Evolutionary conservation across 2,888 invertebrate species (phyloP).

Genomic region (Drosophila falleni): DNA sequence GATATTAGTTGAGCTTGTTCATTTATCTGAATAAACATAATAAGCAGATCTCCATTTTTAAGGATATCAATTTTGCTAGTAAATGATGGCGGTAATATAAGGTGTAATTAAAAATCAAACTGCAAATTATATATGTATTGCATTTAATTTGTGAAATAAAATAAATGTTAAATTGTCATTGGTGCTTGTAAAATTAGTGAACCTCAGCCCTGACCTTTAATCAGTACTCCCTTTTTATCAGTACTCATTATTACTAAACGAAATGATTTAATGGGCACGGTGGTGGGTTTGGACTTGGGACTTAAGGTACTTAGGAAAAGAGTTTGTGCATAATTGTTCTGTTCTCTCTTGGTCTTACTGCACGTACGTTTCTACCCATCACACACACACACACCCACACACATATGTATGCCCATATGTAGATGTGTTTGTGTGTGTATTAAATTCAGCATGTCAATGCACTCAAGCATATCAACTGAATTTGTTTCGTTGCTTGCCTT

Average conservation of each 20-base stretch:
- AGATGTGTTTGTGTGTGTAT: slow-evolving; percentile 29
- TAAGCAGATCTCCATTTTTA: background rate
- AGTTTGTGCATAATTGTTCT: slow-evolving; percentile 31
- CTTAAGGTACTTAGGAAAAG: slow-evolving; percentile 30
- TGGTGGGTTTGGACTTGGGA: slow-evolving; percentile 26
- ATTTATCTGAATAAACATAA: background rate
- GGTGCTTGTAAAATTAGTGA: slow-evolving; percentile 7
- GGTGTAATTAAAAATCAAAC: background rate
- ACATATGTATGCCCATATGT: background rate
- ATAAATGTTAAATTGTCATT: slow-evolving; percentile 9
- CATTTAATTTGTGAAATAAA: slow-evolving; percentile 5
- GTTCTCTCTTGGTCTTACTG: slow-evolving; percentile 20
- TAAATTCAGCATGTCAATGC: slow-evolving; percentile 57
- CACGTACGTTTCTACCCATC: slow-evolving; percentile 10
- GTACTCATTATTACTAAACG: slow-evolving; percentile 43
- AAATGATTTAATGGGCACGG: slow-evolving; percentile 31
- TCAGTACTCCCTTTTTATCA: slow-evolving; percentile 24
- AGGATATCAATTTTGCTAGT: background rate
- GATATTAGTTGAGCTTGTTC: background rate
- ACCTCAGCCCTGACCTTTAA: slow-evolving; percentile 29
- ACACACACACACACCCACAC: background rate
- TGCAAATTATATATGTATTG: background rate
- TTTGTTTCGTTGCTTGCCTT: slow-evolving; percentile 58
- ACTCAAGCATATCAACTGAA: slow-evolving; percentile 59
- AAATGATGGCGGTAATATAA: background rate